phyloP scores from a whole-genome alignment of 1,140 invertebrate species.

The Laupala kohalensis region DNA sequence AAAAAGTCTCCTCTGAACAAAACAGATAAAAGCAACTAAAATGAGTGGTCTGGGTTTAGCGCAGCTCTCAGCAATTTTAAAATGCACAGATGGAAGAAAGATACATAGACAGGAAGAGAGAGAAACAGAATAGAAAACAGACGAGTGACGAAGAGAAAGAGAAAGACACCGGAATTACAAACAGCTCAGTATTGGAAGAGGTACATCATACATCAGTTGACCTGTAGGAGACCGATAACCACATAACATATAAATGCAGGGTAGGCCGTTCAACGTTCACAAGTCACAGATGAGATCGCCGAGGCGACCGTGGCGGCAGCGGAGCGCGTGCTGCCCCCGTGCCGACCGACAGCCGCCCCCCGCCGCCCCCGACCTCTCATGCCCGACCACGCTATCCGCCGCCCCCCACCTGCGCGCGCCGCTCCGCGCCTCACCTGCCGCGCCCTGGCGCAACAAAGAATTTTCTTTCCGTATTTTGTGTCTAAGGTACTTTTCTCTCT shows the following conservation, averaged over 20 bases:
- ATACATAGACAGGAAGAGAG: not conserved
- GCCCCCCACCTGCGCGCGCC: too few species aligned
- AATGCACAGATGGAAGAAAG: not conserved
- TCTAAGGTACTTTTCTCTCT: conserved; percentile 5
- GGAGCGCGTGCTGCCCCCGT: too few species aligned
- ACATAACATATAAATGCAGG: not conserved
- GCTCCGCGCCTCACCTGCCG: too few species aligned
- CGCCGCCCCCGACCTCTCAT: too few species aligned
- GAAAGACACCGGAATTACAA: not conserved
- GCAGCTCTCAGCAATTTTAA: not conserved
- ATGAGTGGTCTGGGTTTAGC: not conserved
- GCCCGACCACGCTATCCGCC: too few species aligned
- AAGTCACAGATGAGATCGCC: too few species aligned
- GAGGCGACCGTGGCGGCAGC: too few species aligned
- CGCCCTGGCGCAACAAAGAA: conserved; percentile 14
- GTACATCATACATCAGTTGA: not conserved
- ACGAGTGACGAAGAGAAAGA: not conserved
- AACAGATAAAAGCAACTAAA: too few species aligned
- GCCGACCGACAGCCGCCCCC: too few species aligned
- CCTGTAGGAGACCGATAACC: not conserved
- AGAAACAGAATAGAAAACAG: not conserved
- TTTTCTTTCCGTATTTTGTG: conserved; percentile 15
- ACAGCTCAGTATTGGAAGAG: not conserved
- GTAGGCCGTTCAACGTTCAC: not conserved
- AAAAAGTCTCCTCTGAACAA: too few species aligned